Evolutionary conservation across 2,797 vertebrate genomes (phyloP).

Genomic region (Coregonus ussuriensis): DNA sequence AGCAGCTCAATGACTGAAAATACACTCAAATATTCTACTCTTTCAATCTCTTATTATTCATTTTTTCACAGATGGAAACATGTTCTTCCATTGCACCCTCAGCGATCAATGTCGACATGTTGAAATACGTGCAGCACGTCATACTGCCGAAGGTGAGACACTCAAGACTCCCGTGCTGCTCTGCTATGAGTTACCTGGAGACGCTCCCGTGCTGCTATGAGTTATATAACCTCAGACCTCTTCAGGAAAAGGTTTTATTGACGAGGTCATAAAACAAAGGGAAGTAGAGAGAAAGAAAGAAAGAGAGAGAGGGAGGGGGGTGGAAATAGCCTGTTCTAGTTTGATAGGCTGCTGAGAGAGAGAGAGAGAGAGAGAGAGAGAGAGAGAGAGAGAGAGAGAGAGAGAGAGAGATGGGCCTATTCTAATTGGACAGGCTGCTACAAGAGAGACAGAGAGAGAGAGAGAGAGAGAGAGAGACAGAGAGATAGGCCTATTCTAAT

Average conservation of each 20-base stretch:
- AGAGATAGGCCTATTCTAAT: too few species aligned
- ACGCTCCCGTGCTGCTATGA: too few species aligned
- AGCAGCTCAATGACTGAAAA: not conserved
- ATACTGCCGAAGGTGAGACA: constrained; percentile 82
- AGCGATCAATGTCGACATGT: constrained; percentile 65
- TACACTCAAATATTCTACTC: not conserved
- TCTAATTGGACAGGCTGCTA: not conserved
- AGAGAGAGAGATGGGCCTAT: not conserved
- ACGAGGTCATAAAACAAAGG: too few species aligned
- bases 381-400: not conserved
- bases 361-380: not conserved
- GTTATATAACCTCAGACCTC: not conserved
- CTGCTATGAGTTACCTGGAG: not conserved
- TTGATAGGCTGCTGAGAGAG: too few species aligned
- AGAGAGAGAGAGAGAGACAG: too few species aligned
- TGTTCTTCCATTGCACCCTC: constrained; percentile 27
- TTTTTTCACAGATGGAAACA: constrained; percentile 49
- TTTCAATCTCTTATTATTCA: not conserved
- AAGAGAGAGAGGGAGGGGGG: too few species aligned
- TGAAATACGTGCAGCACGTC: constrained; percentile 73
- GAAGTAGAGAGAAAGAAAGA: too few species aligned
- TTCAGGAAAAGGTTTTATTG: not conserved
- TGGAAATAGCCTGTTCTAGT: too few species aligned
- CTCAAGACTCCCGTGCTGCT: not conserved
- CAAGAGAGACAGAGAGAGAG: not conserved